A percentile compares a stretch with the other conserved stretches of the same genome.
phyloP scores from a whole-genome alignment of 2,797 vertebrate genomes.

The Hemitrygon akajei region DNA sequence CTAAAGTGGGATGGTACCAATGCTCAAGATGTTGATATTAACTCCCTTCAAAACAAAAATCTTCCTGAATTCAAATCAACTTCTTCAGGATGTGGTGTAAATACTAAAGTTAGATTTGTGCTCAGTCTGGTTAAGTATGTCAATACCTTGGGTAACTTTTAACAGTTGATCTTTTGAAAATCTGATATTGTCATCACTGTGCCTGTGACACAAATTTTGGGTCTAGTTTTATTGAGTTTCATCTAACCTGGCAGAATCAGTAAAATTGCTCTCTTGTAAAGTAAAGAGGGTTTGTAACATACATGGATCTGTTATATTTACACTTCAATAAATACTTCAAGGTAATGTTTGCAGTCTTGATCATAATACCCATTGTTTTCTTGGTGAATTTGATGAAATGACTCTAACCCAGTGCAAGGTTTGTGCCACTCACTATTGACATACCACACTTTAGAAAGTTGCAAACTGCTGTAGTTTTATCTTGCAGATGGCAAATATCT shows the following conservation, averaged over 20 bases:
- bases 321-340: background rate
- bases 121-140: background rate
- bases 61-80: background rate
- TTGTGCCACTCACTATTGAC: background rate
- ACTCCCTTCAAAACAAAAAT: background rate
- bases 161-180: background rate
- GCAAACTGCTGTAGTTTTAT: background rate
- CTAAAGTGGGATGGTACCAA: background rate
- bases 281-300: background rate
- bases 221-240: background rate
- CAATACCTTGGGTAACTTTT: background rate
- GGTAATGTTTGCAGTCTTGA: background rate
- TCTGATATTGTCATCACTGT: background rate
- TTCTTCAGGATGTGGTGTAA: background rate
- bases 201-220: background rate
- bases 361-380: background rate
- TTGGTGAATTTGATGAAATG: background rate
- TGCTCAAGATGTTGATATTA: background rate
- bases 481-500: background rate
- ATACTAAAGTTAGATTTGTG: too few species aligned
- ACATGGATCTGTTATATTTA: background rate
- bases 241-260: background rate
- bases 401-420: background rate
- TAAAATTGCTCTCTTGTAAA: background rate
- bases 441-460: background rate